These are phyloP conservation scores for Hydrotaea cyrtoneurina DNA, from an alignment of 2,888 invertebrate genomes.

Conservation along the genomic window DNA sequence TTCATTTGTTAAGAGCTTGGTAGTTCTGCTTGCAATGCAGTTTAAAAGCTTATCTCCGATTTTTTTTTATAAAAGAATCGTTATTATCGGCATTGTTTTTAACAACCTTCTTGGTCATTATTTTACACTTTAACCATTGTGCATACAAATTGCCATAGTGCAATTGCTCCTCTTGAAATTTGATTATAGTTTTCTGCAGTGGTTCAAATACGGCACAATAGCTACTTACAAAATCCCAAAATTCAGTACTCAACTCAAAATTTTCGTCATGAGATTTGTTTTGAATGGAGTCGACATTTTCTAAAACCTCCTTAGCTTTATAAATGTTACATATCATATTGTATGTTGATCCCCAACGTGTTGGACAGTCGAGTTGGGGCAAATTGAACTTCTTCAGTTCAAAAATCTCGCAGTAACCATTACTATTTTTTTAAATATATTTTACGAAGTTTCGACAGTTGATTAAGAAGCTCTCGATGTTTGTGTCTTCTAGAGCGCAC, in stretches of 20 bases:
- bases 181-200: constrained; percentile 8
- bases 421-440: background rate
- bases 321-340: background rate
- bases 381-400: background rate
- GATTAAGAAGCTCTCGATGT: background rate
- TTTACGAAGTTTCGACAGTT: constrained; percentile 23
- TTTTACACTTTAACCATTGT: constrained; percentile 30
- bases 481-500: background rate
- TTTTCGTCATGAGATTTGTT: background rate
- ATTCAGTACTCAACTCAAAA: constrained; percentile 9
- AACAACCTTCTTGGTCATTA: constrained; percentile 16
- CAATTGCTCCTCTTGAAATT: constrained; percentile 24
- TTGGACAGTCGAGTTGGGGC: background rate
- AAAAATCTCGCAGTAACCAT: background rate
- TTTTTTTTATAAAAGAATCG: constrained; percentile 19
- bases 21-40: constrained; percentile 25
- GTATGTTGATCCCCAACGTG: background rate
- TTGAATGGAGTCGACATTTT: background rate
- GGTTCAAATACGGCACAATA: constrained; percentile 5
- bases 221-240: constrained; percentile 17
- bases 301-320: background rate
- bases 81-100: constrained; percentile 20
- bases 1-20: background rate
- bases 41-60: constrained; percentile 18
- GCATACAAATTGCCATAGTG: constrained; percentile 34